Conservation (phyloP, 92 coral and sea anemone genomes). For the Phenganax subtilis region DNA sequence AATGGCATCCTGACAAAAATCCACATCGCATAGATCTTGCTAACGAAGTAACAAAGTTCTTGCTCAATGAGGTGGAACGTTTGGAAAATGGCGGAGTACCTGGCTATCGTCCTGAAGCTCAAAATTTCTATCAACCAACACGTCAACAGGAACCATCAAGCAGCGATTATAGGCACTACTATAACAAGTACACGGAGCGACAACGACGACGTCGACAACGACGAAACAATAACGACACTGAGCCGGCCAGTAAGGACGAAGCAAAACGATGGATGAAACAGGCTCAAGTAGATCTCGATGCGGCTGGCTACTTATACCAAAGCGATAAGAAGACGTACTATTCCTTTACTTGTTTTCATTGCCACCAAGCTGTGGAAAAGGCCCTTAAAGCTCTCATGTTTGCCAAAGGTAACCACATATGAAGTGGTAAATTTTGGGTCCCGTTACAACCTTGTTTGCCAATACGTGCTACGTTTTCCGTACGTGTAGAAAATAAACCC, state of each 20-base stretch:
- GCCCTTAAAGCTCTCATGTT: conserved; percentile 71
- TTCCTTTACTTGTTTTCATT: conserved; percentile 71
- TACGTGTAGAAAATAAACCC: too few species aligned
- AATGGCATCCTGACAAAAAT: conserved; percentile 84
- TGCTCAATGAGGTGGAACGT: conserved; percentile 60
- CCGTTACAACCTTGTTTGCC: too few species aligned
- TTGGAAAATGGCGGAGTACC: conserved; percentile 42
- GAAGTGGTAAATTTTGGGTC: too few species aligned
- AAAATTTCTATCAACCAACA: background rate
- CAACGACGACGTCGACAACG: background rate
- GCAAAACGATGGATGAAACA: conserved; percentile 70
- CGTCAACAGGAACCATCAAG: background rate
- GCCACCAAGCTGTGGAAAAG: conserved; percentile 83
- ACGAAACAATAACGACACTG: conserved; percentile 12
- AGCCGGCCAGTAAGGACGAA: conserved; percentile 25
- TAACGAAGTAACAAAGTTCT: conserved; percentile 55
- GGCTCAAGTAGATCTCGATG: conserved; percentile 64
- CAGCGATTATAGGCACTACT: background rate
- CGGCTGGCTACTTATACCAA: conserved; percentile 54
- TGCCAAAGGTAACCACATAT: conserved; percentile 22
- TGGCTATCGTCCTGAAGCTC: conserved; percentile 15
- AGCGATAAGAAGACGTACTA: conserved; percentile 54
- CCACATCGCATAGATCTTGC: conserved; percentile 60
- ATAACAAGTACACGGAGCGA: background rate
- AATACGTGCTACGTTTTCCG: too few species aligned